Percentiles rank a stretch among this genome's conserved stretches.
Evolutionary conservation across 2,113 vertebrate species (phyloP).

Genomic region (Calonectris borealis): DNA sequence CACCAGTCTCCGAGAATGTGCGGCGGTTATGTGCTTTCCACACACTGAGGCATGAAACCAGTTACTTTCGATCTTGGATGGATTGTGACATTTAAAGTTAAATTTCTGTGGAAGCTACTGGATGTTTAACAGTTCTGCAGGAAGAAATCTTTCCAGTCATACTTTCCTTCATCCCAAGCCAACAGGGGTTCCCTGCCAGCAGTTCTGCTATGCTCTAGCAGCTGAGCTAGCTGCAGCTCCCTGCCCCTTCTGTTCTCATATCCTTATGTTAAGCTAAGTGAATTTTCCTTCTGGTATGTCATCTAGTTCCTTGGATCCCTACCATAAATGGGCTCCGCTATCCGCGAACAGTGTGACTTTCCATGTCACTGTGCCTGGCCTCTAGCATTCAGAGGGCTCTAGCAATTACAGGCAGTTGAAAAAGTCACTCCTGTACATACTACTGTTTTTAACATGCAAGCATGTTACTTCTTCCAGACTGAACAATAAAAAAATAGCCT

Average conservation of each 20-base stretch:
- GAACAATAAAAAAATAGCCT: not conserved
- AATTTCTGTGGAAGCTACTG: not conserved
- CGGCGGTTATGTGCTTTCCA: not conserved
- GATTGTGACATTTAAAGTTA: not conserved
- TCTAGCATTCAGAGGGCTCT: not conserved
- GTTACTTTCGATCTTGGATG: not conserved
- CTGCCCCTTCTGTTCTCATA: not conserved
- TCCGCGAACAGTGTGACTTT: not conserved
- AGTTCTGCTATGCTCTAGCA: not conserved
- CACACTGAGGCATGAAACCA: not conserved
- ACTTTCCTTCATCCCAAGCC: conserved; percentile 22
- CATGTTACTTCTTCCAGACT: not conserved
- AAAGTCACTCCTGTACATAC: not conserved
- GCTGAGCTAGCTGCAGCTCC: not conserved
- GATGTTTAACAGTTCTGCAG: not conserved
- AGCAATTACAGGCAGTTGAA: not conserved
- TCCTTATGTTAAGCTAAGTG: not conserved
- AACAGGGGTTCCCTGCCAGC: not conserved
- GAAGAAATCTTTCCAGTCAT: not conserved
- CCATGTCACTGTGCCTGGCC: not conserved
- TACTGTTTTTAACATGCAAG: not conserved
- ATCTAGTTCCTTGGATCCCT: not conserved
- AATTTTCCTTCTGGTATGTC: not conserved
- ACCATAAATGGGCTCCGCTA: not conserved
- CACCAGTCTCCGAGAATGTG: not conserved